Evolutionary conservation across 2,113 vertebrate species (phyloP).

Genomic region (Cryptotis parvus): DNA sequence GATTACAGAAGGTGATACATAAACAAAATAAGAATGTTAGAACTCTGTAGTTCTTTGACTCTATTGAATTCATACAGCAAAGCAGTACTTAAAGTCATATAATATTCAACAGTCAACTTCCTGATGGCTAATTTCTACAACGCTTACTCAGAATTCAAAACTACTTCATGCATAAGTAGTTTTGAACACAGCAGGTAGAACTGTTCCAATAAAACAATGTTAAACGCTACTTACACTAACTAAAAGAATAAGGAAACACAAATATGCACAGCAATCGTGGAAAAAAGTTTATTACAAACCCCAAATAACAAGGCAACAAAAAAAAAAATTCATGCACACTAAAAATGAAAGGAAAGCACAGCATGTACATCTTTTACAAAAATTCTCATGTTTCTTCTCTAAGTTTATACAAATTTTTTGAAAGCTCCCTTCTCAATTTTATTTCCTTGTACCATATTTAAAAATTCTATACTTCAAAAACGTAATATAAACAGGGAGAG

Average conservation of each 20-base stretch:
- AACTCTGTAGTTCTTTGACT: not conserved
- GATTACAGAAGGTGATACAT: not conserved
- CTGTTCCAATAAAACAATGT: not conserved
- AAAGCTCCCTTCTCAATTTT: conserved; percentile 23
- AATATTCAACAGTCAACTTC: not conserved
- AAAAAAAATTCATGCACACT: not conserved
- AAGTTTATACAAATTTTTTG: not conserved
- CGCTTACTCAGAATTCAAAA: conserved; percentile 1
- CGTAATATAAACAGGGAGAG: not conserved
- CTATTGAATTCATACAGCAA: not conserved
- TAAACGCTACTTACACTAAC: not conserved
- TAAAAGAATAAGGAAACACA: not conserved
- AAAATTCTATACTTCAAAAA: conserved; percentile 31
- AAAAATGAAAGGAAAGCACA: not conserved
- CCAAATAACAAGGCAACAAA: conserved; percentile 21
- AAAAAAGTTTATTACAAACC: conserved; percentile 25
- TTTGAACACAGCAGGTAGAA: not conserved
- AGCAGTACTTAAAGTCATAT: not conserved
- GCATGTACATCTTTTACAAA: too few species aligned
- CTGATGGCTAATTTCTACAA: not conserved
- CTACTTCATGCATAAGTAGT: conserved; percentile 18
- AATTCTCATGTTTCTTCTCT: conserved; percentile 17
- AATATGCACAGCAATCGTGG: not conserved
- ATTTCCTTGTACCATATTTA: not conserved
- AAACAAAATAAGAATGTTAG: not conserved